Base-by-base conservation (phyloP, 2,797 vertebrate species). In the Oreochromis grahami region DNA sequence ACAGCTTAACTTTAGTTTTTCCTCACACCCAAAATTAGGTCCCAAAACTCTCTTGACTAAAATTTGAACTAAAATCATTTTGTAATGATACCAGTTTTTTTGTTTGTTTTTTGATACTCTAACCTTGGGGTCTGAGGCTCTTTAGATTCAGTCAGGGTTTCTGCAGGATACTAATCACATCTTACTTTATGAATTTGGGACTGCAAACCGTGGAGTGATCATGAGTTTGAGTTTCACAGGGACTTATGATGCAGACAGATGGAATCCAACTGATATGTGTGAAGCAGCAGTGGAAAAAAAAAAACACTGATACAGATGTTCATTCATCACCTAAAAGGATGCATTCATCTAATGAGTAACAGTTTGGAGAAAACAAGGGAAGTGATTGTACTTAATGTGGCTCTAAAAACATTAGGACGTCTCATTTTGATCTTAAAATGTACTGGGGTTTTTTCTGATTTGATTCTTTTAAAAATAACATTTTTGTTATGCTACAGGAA, bases 41-140 rank as follows among this genome's bases (percentile, higher is more conserved):
- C 2, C 2, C 19, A 7, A 3, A 0, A 0, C 0, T 5, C 14
- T 48, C 9, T 48, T 29, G 24, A 48, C n/a, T 3, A 9, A 2
- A 29, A 70, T 45, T 17, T 45, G 6, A 70, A 45, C 21, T 70
- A 45, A 72, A 72, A 48, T 48, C 8, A 17, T 70, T 70, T 70
- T 15, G 21, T 29, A 45, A 17, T 26, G 2, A 17, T 17, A 45
- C 21, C 14, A 45, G 13, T 9, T 43, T 26, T 12, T 36, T 7
- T 63, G 17, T 63, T 63, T 36, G 19, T n/a, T 36, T 36, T 36
- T 63, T n/a, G 11, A 63, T 63, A 8, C 10, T 72, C 1, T 19
- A 50, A 50, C 2, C 0, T 32, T 48, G 24, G 1, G 10, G 1
- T 50, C 10, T 1, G 68, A 4, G 26, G 68, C 4, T 74, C 43